A percentile compares a stretch with the other conserved stretches of the same genome.
Conservation (phyloP, 2,113 vertebrate genomes). For the Calyptommatus sinebrachiatus region DNA sequence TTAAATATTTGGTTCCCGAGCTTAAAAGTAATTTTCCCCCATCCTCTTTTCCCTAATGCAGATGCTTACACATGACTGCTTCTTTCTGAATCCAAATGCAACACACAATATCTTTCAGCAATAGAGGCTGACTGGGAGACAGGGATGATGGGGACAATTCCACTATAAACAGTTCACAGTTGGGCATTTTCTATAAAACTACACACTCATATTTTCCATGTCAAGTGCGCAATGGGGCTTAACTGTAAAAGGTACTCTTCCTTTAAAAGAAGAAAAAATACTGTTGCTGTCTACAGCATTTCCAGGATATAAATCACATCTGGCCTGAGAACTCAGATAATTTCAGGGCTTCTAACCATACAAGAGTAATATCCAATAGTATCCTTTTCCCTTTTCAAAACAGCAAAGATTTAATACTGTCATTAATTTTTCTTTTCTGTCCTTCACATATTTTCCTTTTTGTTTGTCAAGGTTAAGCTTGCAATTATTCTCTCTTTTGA, state of each 20-base stretch:
- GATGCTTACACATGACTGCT: conserved; percentile 70
- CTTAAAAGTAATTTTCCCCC: conserved; percentile 43
- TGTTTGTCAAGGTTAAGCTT: background rate
- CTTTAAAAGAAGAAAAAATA: conserved; percentile 30
- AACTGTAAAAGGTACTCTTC: conserved; percentile 73
- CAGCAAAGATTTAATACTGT: background rate
- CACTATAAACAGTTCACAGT: conserved; percentile 76
- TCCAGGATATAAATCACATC: conserved; percentile 38
- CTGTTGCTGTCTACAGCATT: conserved; percentile 35
- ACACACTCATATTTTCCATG: conserved; percentile 78
- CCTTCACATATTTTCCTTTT: conserved; percentile 20
- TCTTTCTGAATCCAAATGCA: conserved; percentile 62
- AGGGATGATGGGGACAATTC: conserved; percentile 74
- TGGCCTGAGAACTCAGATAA: conserved; percentile 23
- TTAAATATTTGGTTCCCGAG: conserved; percentile 40
- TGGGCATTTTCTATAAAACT: conserved; percentile 70
- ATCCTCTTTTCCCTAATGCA: conserved; percentile 38
- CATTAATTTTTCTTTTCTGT: conserved; percentile 4
- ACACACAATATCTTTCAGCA: conserved; percentile 77
- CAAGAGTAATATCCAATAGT: background rate
- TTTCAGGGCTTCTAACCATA: conserved; percentile 23
- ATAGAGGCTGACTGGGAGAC: conserved; percentile 68
- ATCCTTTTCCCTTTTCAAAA: conserved; percentile 8
- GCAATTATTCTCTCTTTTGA: too few species aligned
- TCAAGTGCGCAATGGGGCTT: conserved; percentile 75